phyloP scores from a whole-genome alignment of 2,888 invertebrate species.

The Apamea epomidion region DNA sequence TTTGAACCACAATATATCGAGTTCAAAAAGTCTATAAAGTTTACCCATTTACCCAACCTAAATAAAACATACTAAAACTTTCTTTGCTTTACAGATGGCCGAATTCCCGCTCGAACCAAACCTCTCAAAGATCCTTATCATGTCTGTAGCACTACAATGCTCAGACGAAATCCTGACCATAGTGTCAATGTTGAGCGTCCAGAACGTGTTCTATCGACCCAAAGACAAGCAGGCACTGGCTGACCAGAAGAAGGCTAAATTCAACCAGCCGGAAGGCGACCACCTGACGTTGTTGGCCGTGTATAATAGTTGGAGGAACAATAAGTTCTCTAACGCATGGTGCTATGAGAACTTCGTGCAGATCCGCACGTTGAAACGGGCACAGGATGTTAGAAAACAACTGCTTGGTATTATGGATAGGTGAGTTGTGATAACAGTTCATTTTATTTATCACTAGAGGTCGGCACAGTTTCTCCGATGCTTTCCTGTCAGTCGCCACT shows the following conservation, averaged over 20 bases:
- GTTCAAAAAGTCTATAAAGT: too few species aligned
- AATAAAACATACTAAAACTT: neutral
- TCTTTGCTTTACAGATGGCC: constrained; percentile 94
- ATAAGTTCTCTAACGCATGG: constrained; percentile 99
- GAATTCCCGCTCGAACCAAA: constrained; percentile 99
- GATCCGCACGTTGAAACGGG: constrained; percentile 98
- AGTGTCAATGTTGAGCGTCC: constrained; percentile 99
- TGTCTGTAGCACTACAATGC: constrained; percentile 99
- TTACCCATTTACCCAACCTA: neutral
- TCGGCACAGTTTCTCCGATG: neutral
- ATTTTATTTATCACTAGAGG: neutral
- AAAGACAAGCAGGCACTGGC: constrained; percentile 99
- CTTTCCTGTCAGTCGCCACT: neutral
- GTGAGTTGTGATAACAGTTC: constrained; percentile 77
- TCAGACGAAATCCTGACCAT: constrained; percentile 99
- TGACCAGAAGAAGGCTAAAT: constrained; percentile 99
- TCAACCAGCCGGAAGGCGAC: constrained; percentile 99
- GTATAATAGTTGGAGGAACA: constrained; percentile 99
- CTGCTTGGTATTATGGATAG: constrained; percentile 99
- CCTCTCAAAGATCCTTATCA: constrained; percentile 99
- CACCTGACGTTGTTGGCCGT: constrained; percentile 99
- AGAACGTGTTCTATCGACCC: constrained; percentile 98
- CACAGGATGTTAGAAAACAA: constrained; percentile 99
- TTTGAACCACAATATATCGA: too few species aligned
- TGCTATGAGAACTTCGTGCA: constrained; percentile 99